Evolutionary conservation across 2,113 vertebrate species (phyloP).

Genomic region (Cheirogaleus medius): DNA sequence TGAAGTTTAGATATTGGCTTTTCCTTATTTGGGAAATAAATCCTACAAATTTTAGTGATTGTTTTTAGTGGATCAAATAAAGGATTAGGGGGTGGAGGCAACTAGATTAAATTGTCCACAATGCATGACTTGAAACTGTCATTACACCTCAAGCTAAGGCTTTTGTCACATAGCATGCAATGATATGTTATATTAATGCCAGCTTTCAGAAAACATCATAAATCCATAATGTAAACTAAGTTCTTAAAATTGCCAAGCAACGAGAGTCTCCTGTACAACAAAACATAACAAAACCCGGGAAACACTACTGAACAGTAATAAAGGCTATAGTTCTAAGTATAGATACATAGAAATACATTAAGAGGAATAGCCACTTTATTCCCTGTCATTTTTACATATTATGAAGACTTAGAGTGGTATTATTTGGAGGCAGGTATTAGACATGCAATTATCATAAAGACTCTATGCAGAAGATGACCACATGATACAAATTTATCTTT

Average conservation of each 20-base stretch:
- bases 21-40: neutral
- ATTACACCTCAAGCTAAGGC: neutral
- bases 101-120: neutral
- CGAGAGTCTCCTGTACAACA: neutral
- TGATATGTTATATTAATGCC: slow-evolving; percentile 29
- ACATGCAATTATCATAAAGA: slow-evolving; percentile 78
- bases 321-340: neutral
- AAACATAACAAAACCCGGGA: slow-evolving; percentile 14
- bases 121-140: neutral
- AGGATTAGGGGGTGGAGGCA: neutral
- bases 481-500: slow-evolving; percentile 81
- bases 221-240: neutral
- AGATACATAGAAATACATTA: slow-evolving; percentile 30
- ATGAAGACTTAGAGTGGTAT: slow-evolving; percentile 56
- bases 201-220: slow-evolving; percentile 49
- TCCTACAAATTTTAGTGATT: neutral
- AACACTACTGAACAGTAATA: neutral
- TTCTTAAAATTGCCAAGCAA: slow-evolving; percentile 39
- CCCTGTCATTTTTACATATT: neutral
- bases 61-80: slow-evolving; percentile 1
- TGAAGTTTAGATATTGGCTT: neutral
- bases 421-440: slow-evolving; percentile 80
- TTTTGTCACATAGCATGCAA: neutral
- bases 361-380: slow-evolving; percentile 30
- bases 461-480: slow-evolving; percentile 74